Percentiles rank a stretch among this genome's conserved stretches.
These are phyloP conservation scores for Erpornis zantholeuca DNA, from an alignment of 2,113 vertebrate species.

Conservation along the genomic window DNA sequence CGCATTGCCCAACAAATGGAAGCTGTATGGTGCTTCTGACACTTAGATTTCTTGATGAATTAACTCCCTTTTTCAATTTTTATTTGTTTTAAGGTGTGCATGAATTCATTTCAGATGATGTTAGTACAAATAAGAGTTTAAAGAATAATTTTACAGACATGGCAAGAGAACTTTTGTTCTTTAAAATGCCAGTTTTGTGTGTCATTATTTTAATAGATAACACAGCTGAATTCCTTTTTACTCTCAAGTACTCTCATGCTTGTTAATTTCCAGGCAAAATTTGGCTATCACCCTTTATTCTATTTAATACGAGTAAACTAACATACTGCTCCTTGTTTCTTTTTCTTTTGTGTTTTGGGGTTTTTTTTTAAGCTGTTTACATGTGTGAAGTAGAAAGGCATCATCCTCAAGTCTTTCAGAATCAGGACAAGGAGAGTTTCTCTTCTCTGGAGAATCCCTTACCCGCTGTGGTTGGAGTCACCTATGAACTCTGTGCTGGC, in stretches of 20 bases:
- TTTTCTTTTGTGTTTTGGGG: not conserved
- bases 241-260: not conserved
- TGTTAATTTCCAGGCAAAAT: not conserved
- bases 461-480: conserved; percentile 81
- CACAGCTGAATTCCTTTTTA: not conserved
- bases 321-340: not conserved
- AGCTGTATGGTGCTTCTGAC: not conserved
- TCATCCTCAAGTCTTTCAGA: conserved; percentile 68
- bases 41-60: not conserved
- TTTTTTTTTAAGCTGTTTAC: conserved; percentile 81
- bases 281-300: not conserved
- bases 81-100: not conserved
- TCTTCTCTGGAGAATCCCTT: conserved; percentile 41
- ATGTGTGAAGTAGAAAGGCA: conserved; percentile 83
- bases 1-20: not conserved
- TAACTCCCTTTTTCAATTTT: not conserved
- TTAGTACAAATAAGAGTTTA: not conserved
- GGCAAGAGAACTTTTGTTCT: not conserved
- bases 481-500: conserved; percentile 90
- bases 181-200: not conserved
- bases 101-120: not conserved
- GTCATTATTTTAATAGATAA: not conserved
- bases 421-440: conserved; percentile 39
- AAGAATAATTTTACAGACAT: not conserved
- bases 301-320: not conserved